A percentile compares a stretch with the other conserved stretches of the same genome.
Conservation (phyloP, 2,888 invertebrate genomes). For the Dolichomitus sp. region DNA sequence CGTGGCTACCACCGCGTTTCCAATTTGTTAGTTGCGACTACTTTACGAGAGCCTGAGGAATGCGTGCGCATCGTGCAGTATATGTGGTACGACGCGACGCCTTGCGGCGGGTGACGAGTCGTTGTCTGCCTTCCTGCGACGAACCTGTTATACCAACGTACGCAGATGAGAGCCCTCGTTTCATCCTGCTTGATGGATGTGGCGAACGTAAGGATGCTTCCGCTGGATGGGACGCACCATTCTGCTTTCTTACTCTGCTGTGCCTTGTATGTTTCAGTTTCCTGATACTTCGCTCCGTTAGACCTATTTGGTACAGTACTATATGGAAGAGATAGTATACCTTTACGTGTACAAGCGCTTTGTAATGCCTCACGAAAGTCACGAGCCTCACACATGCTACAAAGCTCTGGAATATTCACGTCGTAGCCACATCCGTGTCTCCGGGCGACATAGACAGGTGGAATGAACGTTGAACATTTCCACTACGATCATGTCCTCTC, state of each 20-base stretch:
- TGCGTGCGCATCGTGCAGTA: conserved; percentile 47
- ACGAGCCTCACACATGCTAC: neutral
- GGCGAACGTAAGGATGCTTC: conserved; percentile 68
- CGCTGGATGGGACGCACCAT: conserved; percentile 45
- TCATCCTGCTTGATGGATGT: conserved; percentile 78
- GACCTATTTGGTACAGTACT: conserved; percentile 9
- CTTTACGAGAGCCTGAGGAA: conserved; percentile 29
- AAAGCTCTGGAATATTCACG: conserved; percentile 9
- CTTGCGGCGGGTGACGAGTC: conserved; percentile 33
- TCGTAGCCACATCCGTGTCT: conserved; percentile 17
- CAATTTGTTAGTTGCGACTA: conserved; percentile 65
- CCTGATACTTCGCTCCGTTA: conserved; percentile 13
- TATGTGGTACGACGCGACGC: conserved; percentile 43
- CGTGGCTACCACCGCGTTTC: conserved; percentile 36
- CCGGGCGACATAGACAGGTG: conserved; percentile 15
- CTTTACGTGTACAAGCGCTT: neutral
- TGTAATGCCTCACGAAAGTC: neutral
- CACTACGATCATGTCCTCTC: conserved; percentile 34
- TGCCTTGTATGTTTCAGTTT: conserved; percentile 25
- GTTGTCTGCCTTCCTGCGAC: conserved; percentile 32
- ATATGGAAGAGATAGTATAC: neutral
- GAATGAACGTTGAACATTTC: conserved; percentile 37
- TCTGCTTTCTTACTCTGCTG: conserved; percentile 50
- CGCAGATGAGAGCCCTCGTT: conserved; percentile 69
- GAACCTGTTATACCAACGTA: conserved; percentile 49